phyloP scores from a whole-genome alignment of 64 coral and sea anemone species.

The Orbicella faveolata region DNA sequence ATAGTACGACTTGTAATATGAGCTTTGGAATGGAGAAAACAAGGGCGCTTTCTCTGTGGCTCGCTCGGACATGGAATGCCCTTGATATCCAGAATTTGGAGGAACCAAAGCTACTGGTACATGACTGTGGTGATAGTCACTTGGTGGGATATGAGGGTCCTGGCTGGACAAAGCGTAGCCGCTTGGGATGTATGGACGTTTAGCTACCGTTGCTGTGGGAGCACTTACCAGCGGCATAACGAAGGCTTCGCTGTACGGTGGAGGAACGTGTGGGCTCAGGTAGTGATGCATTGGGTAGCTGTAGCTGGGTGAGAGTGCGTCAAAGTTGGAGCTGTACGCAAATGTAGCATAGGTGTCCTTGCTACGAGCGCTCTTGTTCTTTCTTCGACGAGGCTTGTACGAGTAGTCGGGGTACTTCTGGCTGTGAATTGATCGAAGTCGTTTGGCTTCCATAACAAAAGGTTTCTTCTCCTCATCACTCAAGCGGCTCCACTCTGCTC shows the following conservation, averaged over 20 bases:
- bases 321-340: conserved; percentile 60
- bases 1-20: conserved; percentile 63
- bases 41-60: conserved; percentile 8
- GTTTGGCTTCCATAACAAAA: conserved; percentile 85
- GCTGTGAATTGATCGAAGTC: conserved; percentile 82
- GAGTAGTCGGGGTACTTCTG: conserved; percentile 95
- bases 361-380: conserved; percentile 55
- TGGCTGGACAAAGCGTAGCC: conserved; percentile 40
- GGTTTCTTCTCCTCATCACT: conserved; percentile 90
- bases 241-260: conserved; percentile 78
- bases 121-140: conserved; percentile 68
- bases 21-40: conserved; percentile 33
- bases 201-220: conserved; percentile 50
- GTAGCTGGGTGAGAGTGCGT: conserved; percentile 49
- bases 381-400: conserved; percentile 82
- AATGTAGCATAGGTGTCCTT: conserved; percentile 80
- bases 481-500: conserved; percentile 88
- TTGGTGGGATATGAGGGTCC: conserved; percentile 42
- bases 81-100: conserved; percentile 69
- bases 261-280: conserved; percentile 71
- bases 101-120: conserved; percentile 67
- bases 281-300: conserved; percentile 86
- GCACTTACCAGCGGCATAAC: conserved; percentile 68
- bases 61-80: conserved; percentile 31
- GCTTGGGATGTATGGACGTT: conserved; percentile 75